phyloP scores from a whole-genome alignment of 2,888 invertebrate genomes.

The Stegophylla sp. region DNA sequence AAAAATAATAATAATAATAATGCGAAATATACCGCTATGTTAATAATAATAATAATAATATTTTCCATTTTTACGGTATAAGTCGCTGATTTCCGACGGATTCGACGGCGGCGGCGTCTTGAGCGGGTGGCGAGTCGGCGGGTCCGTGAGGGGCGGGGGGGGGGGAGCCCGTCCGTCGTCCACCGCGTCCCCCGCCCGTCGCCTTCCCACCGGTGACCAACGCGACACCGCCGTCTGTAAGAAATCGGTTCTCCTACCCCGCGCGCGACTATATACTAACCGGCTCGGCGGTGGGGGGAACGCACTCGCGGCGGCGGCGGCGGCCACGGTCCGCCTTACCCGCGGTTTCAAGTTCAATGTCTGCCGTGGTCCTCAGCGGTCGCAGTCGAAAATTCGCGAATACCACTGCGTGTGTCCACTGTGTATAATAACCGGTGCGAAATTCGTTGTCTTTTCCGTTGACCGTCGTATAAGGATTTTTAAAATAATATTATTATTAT shows the following conservation, averaged over 20 bases:
- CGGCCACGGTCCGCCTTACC: constrained; percentile 22
- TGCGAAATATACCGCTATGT: constrained; percentile 19
- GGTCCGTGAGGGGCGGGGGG: not conserved
- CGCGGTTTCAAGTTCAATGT: constrained; percentile 57
- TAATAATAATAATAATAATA: constrained; percentile 37
- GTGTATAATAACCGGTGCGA: too few relatives aligned
- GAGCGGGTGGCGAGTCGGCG: not conserved
- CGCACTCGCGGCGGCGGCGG: not conserved
- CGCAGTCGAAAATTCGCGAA: constrained; percentile 35
- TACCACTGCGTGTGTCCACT: not conserved
- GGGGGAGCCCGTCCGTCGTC: not conserved
- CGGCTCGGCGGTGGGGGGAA: not conserved
- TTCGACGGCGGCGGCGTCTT: too few relatives aligned
- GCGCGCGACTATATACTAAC: too few relatives aligned
- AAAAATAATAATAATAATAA: not conserved
- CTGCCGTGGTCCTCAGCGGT: constrained; percentile 49
- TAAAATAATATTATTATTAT: too few relatives aligned
- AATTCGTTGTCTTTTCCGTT: not conserved
- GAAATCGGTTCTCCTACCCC: constrained; percentile 31
- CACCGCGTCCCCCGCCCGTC: not conserved
- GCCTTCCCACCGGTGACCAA: not conserved
- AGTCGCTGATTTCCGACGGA: constrained; percentile 8
- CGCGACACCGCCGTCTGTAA: not conserved
- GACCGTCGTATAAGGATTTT: too few relatives aligned
- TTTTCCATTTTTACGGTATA: constrained; percentile 24